phyloP scores from a whole-genome alignment of 2,113 vertebrate genomes.

The Clarias macrocephalus region DNA sequence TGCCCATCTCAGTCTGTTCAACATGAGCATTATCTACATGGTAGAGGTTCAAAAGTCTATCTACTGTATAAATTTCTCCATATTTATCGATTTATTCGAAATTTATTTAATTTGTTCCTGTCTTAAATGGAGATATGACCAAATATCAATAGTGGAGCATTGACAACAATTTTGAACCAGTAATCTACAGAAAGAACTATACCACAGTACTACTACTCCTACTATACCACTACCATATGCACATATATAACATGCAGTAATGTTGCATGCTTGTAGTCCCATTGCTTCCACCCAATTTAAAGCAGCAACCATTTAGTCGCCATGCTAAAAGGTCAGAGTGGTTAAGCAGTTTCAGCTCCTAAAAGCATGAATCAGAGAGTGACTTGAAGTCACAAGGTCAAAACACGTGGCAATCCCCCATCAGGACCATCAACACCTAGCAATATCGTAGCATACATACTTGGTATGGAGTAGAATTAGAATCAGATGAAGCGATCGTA shows the following conservation, averaged over 20 bases:
- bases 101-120: too few relatives aligned
- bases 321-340: neutral
- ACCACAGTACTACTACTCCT: neutral
- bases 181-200: neutral
- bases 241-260: neutral
- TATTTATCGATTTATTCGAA: too few relatives aligned
- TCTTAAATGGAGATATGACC: neutral
- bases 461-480: neutral
- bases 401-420: neutral
- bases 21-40: neutral
- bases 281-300: neutral
- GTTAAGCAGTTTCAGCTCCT: neutral
- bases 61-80: neutral
- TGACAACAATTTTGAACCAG: neutral
- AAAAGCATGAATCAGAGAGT: neutral
- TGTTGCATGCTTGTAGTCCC: neutral
- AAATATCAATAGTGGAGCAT: neutral
- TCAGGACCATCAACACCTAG: neutral
- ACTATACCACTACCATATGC: neutral
- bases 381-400: neutral
- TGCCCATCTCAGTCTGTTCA: neutral
- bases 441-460: neutral
- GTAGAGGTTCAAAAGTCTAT: neutral
- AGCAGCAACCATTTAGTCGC: neutral
- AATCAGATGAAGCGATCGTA: neutral